Percentiles rank a stretch among this genome's conserved stretches.
Conservation (phyloP, 2,888 invertebrate genomes). For the Nectonema munidae region DNA sequence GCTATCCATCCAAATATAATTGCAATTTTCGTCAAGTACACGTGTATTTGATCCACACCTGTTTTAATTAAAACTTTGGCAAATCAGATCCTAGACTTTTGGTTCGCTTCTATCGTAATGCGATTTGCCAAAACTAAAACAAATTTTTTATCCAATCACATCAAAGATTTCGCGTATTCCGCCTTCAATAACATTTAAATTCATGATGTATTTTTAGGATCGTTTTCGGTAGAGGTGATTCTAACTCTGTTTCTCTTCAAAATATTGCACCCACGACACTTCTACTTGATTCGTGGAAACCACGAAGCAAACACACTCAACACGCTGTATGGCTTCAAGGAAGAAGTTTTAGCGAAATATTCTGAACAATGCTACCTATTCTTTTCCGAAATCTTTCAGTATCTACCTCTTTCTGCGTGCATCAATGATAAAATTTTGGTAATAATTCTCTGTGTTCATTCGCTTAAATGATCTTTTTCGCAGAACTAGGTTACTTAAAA, state of each 20-base stretch:
- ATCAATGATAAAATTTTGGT: slow-evolving; percentile 49
- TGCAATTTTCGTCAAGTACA: no score
- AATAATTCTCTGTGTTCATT: slow-evolving; percentile 18
- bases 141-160: no score
- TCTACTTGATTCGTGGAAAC: slow-evolving; percentile 93
- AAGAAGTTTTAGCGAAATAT: slow-evolving; percentile 76
- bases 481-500: background rate
- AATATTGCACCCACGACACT: slow-evolving; percentile 66
- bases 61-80: no score
- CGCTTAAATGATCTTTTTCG: slow-evolving; percentile 1
- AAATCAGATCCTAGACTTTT: no score
- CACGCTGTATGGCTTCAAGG: slow-evolving; percentile 95
- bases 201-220: no score
- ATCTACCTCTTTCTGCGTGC: slow-evolving; percentile 73
- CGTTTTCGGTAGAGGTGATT: slow-evolving; percentile 95
- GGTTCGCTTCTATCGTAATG: no score
- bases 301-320: slow-evolving; percentile 94
- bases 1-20: no score
- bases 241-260: slow-evolving; percentile 86
- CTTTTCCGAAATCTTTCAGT: slow-evolving; percentile 93
- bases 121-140: no score
- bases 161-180: no score
- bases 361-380: slow-evolving; percentile 69
- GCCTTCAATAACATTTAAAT: no score
- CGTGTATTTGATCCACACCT: no score